Evolutionary conservation across 2,888 invertebrate species (phyloP), one percentile per base, ranked within the genome.

Genomic region (Ryuthela nishihirai): DNA sequence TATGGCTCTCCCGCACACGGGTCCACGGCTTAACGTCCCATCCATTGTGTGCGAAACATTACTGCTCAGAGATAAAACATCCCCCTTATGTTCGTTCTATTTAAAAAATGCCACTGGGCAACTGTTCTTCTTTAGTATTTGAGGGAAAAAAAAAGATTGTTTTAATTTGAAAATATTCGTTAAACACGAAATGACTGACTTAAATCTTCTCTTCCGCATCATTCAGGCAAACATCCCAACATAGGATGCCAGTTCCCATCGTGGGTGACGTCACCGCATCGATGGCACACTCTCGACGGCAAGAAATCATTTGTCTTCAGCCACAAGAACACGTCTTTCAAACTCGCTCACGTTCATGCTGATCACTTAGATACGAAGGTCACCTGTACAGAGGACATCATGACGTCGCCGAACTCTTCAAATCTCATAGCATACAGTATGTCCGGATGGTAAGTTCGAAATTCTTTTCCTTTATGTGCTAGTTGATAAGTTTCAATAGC

Each of bases 181-280:
- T 32, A 32, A 32, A 32, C 12, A 3, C 4, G 12, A 32, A 5
- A n/a, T 3, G 3, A n/a, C n/a, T n/a, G n/a, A n/a, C n/a, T n/a
- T n/a, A n/a, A n/a, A n/a, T n/a, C n/a, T n/a, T n/a, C n/a, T n/a
- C n/a, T n/a, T n/a, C n/a, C n/a, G n/a, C n/a, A n/a, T n/a, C n/a
- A n/a, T 72, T 15, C 75, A 85, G 87, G 83, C 54, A 86, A 85
- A 68, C 84, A 84, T 66, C 84, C 84, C 63, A 85, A 85, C 74
- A 82, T 81, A 29, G 46, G 50, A 4, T 67, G 67, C 26, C 54
- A 54, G 12, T 67, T 67, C 47, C 67, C 67, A n/a, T 18, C 54
- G 3, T 67, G 64, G 62, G 46, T 64, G 10, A 58, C 61, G 0
- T 24, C 36, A 24, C 49, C 40, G 17, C 59, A 59, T 24, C 59